Conservation (phyloP, 2,888 invertebrate species). For the Tortricodes alternella region DNA sequence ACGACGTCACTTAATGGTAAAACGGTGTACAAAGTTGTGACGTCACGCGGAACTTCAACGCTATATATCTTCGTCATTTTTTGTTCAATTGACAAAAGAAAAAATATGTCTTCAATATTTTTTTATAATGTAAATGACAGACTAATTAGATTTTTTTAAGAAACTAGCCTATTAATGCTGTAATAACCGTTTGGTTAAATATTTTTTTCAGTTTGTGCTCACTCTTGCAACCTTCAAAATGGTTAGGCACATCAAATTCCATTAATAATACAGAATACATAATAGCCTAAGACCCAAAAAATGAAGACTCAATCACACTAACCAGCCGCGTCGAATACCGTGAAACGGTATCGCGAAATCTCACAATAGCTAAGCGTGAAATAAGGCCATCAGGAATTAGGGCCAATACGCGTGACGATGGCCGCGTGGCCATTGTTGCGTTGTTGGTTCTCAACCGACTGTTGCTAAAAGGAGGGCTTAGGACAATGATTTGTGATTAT, state of each 20-base stretch:
- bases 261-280: neutral
- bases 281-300: conserved; percentile 42
- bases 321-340: conserved; percentile 72
- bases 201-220: too few species aligned
- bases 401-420: conserved; percentile 52
- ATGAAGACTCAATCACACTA: conserved; percentile 68
- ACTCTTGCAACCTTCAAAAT: too few species aligned
- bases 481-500: conserved; percentile 25
- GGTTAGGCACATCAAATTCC: neutral
- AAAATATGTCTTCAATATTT: too few species aligned
- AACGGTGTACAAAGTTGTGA: too few species aligned
- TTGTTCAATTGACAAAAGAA: too few species aligned
- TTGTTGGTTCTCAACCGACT: conserved; percentile 65
- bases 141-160: too few species aligned
- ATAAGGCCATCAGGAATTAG: conserved; percentile 61
- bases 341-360: conserved; percentile 71
- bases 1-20: too few species aligned
- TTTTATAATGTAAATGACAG: too few species aligned
- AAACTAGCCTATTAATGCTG: too few species aligned
- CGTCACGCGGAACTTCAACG: too few species aligned
- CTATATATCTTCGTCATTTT: too few species aligned
- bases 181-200: too few species aligned
- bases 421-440: conserved; percentile 74
- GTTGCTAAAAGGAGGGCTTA: conserved; percentile 39
- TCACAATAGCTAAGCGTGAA: conserved; percentile 78